phyloP scores from a whole-genome alignment of 2,888 invertebrate species.

The Diarsia brunnea region DNA sequence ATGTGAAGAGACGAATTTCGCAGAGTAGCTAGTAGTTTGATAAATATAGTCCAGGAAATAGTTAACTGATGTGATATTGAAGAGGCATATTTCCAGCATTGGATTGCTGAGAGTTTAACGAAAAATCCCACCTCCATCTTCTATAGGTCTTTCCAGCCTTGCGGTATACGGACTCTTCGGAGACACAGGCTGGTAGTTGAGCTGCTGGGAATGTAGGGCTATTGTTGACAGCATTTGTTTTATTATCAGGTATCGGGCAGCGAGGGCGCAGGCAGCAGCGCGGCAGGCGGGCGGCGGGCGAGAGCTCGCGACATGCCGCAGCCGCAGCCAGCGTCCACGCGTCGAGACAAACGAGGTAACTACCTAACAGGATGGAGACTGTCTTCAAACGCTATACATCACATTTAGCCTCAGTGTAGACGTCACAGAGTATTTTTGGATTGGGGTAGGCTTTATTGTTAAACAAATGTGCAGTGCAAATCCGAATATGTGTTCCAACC shows the following conservation, averaged over 20 bases:
- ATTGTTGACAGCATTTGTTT: constrained; percentile 7
- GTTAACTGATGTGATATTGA: background rate
- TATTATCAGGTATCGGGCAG: constrained; percentile 75
- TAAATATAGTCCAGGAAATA: background rate
- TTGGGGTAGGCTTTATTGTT: too few species aligned
- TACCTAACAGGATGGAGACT: too few species aligned
- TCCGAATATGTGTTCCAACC: too few species aligned
- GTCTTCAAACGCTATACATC: too few species aligned
- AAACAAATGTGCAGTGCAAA: too few species aligned
- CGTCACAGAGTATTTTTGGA: too few species aligned
- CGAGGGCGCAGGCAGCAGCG: constrained; percentile 86
- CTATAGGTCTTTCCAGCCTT: background rate
- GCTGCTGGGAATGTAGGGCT: background rate
- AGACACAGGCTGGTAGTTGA: background rate
- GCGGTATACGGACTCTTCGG: background rate
- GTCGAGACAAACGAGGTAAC: constrained; percentile 87
- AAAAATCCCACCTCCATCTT: background rate
- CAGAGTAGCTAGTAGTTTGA: background rate
- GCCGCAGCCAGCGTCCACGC: constrained; percentile 88
- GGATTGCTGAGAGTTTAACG: background rate
- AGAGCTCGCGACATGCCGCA: constrained; percentile 92
- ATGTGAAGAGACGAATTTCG: background rate
- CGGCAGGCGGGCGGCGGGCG: constrained; percentile 91
- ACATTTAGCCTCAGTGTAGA: too few species aligned
- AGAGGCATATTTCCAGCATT: background rate